Evolutionary conservation across 2,888 invertebrate genomes (phyloP), one percentile per base, ranked within the genome.

Genomic region (Prosopocoilus inquinatus): DNA sequence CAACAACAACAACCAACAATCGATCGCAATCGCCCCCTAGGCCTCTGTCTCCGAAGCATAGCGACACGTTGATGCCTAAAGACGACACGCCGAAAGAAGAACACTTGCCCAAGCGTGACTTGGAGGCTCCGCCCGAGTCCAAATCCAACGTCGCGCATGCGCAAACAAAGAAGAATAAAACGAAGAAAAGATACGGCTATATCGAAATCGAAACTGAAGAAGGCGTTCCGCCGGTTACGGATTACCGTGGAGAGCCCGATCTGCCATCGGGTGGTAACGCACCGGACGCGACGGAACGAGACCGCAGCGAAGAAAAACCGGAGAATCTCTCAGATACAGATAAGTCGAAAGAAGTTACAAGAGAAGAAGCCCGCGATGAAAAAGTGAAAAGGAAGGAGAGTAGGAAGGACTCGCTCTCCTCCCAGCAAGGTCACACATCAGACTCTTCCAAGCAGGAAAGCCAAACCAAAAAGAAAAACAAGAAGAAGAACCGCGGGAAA

Each of bases 231-330:
- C 33, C 15, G 33, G 65, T 57, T 59, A 61, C 63, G 47, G 60
- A 53, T 63, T 66, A 68, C 68, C 73, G 62, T 62, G 75, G 74
- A 75, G 75, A 76, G 74, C 68, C 70, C 67, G 66, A 59, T 53
- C 50, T 34, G 20, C 60, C 63, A 33, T 52, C 64, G 64, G 71
- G 70, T 66, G 73, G 69, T 69, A 65, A 61, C 51, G 63, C 66
- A 61, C 16, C 32, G 35, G 43, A 39, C 8, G 50, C 46, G 50
- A 13, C 57, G 46, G 64, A 66, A 59, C 43, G 53, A 44, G 52
- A 53, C 57, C 50, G 57, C 61, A 59, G 57, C 62, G 68, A 62
- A 60, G 52, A 62, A 60, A 59, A 57, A 57, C 39, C 48, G 47
- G 47, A 50, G 56, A 59, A 66, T 70, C 64, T 70, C 69, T 68